Base-by-base conservation (phyloP, 2,797 vertebrate species). In the Eidolon dupreanum region DNA sequence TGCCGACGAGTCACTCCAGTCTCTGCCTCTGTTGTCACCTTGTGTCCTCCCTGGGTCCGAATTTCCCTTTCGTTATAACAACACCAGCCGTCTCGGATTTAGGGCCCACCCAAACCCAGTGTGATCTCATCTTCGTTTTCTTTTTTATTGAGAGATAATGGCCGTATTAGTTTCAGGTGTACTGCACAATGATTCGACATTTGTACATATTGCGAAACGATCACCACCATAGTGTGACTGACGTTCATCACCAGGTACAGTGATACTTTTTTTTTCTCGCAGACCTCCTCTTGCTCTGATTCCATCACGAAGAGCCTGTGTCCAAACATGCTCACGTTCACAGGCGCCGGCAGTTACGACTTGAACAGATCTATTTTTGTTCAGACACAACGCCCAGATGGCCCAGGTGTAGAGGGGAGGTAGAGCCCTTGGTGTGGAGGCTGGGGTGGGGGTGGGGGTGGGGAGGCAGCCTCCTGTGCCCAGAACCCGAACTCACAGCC, bases 31-130 rank as follows among this genome's bases (percentile, higher is more conserved):
- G 9, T n/a, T 28, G 8, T 22, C 33, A 24, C 26, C 3, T 6
- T 0, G 0, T 3, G 22, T 5, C 53, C 51, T 36, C 43, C 17
- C 36, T 2, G 3, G 8, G 6, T 65, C 57, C 20, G 20, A 31
- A 24, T 53, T 70, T 85, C 8, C 22, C n/a, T 87, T 20, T 51
- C 46, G 70, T 87, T 41, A 3, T 2, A n/a, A 88, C 8, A 59
- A 66, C 28, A n/a, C 2, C 38, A 24, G 26, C 46, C 36, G 36
- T 33, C 22, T 55, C 26, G 65, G 74, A 65, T 16, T 16, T 5
- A 57, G 66, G 17, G 49, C 65, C 17, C 53, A 13, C 2, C 10
- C 13, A 11, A 22, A 66, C 3, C n/a, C n/a, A 33, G n/a, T 22
- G 13, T 4, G n/a, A 79, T 10, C 38, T 68, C 61, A 68, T 16